Base-by-base conservation (phyloP, 1,140 invertebrate genomes). In the Agrilus planipennis region DNA sequence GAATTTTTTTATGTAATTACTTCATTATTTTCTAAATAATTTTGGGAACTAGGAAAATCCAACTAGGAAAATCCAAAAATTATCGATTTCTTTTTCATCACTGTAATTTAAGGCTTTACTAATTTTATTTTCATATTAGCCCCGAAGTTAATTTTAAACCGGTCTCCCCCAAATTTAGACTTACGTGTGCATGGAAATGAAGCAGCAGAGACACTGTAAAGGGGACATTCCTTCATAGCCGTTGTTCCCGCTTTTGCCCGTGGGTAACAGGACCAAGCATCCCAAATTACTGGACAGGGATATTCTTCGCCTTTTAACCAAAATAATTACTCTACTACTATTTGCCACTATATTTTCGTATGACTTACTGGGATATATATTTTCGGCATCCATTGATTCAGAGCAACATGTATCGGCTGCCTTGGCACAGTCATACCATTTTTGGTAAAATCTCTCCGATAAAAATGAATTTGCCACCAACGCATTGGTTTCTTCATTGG, bases 211-310 rank as follows among this genome's bases (percentile, higher is more conserved):
- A 71, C 71, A 0, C 68, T 67, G 43, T 72, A 71, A 34, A 64
- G 62, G 3, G 68, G 62, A 46, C 71, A 74, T 3, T 64, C 50
- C 44, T 62, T 50, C 3, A 41, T 53, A 0, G 58, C 56, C 3
- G 50, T 44, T 1, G 60, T 57, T 4, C 57, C 61, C 0, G 52
- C 52, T 12, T 44, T 31, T 4, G 62, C 54, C 7, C 46, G 28
- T 6, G 52, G 49, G 62, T 66, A 73, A 46, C 72, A 74, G 2
- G 59, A 64, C 70, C 71, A 74, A 1, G 61, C 71, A 38, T 74
- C 72, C 54, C 71, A 74, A 4, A 68, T 72, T 0, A 61, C 49
- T 7, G 54, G 49, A 44, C 68, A 70, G 11, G 46, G 42, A 27
- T 49, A 35, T 15, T 48, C 42, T n/a, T 39, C 39, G 43, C 12